Conservation (phyloP, 2,797 vertebrate species). For the Aldrovandia affinis region DNA sequence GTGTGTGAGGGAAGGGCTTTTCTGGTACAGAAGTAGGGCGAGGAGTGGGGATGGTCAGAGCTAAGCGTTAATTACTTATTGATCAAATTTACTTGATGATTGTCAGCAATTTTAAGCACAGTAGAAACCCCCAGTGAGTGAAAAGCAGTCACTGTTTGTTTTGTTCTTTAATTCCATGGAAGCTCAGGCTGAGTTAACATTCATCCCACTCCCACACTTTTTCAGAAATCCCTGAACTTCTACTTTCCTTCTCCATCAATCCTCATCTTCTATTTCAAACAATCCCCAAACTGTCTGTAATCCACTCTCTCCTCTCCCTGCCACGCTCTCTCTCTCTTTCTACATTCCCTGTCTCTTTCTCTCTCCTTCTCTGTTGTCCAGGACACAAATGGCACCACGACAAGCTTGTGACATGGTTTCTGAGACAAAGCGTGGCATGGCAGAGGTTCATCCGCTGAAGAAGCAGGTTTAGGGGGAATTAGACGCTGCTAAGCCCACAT, state of each 20-base stretch:
- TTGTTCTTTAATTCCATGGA: not conserved
- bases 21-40: not conserved
- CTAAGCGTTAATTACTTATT: conserved; percentile 37
- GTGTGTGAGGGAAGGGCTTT: conserved; percentile 12
- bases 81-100: conserved; percentile 38
- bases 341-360: not conserved
- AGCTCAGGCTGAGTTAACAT: not conserved
- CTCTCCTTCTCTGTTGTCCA: conserved; percentile 30
- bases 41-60: not conserved
- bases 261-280: not conserved
- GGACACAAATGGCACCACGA: conserved; percentile 9
- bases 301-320: conserved; percentile 15
- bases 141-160: not conserved
- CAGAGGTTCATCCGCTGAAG: conserved; percentile 10
- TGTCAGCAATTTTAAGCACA: conserved; percentile 14
- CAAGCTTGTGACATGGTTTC: conserved; percentile 5
- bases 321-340: conserved; percentile 23
- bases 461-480: conserved; percentile 14
- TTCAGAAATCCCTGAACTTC: not conserved
- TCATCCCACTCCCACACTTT: not conserved
- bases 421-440: not conserved
- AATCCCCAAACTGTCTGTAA: not conserved
- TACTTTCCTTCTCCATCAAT: not conserved
- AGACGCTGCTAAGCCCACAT: not conserved
- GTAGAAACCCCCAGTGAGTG: not conserved